A percentile compares a stretch with the other conserved stretches of the same genome.
phyloP scores from a whole-genome alignment of 2,888 invertebrate genomes.

The Drosophila formosana region DNA sequence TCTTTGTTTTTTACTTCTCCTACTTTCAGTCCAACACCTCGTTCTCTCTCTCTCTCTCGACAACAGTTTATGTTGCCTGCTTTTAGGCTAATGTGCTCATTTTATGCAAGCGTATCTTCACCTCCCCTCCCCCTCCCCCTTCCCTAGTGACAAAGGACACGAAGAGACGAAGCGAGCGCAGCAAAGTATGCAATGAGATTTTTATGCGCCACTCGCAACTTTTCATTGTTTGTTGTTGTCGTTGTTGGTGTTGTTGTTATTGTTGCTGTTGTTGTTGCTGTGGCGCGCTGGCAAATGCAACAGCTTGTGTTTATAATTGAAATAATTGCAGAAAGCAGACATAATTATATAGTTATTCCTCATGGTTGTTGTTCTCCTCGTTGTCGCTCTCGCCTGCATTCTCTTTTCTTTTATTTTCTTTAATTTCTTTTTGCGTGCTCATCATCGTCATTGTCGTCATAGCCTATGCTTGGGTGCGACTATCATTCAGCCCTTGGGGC shows the following conservation, averaged over 20 bases:
- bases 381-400: constrained; percentile 24
- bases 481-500: constrained; percentile 34
- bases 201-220: constrained; percentile 59
- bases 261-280: constrained; percentile 6
- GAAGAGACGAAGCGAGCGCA: constrained; percentile 12
- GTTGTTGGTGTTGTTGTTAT: constrained; percentile 26
- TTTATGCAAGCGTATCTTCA: constrained; percentile 47
- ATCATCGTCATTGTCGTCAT: constrained; percentile 55
- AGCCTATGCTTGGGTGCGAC: constrained; percentile 20
- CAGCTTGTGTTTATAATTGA: constrained; percentile 77
- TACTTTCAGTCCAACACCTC: constrained; percentile 52
- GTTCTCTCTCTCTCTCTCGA: neutral
- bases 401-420: constrained; percentile 6
- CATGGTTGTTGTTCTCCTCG: constrained; percentile 29
- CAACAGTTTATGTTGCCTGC: constrained; percentile 54
- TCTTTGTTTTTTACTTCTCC: constrained; percentile 49
- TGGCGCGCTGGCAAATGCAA: constrained; percentile 61
- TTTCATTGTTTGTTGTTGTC: constrained; percentile 53
- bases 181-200: constrained; percentile 55
- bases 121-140: constrained; percentile 15
- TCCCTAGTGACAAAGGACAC: neutral
- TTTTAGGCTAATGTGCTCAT: constrained; percentile 74
- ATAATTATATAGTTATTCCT: constrained; percentile 67
- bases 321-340: constrained; percentile 74
- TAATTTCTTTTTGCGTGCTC: constrained; percentile 28